Conservation (phyloP, 2,888 invertebrate species). For the Embidobia sp. region DNA sequence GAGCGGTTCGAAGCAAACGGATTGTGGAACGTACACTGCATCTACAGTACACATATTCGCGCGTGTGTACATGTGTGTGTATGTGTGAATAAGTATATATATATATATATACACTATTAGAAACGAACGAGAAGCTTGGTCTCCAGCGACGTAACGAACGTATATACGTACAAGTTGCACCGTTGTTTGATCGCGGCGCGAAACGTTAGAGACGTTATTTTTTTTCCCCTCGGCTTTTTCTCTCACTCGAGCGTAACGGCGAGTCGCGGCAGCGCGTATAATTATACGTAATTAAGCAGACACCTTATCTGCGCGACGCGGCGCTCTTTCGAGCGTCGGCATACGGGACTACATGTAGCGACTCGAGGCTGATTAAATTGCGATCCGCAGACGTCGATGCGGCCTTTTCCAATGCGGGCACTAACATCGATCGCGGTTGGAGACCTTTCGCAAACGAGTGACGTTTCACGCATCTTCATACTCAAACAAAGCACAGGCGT, state of each 20-base stretch:
- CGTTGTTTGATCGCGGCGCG: conserved; percentile 43
- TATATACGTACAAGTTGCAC: conserved; percentile 26
- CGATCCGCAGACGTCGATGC: conserved; percentile 31
- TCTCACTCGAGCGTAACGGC: conserved; percentile 32
- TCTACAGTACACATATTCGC: background rate
- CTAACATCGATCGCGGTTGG: conserved; percentile 16
- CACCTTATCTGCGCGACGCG: conserved; percentile 71
- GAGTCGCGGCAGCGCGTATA: conserved; percentile 70
- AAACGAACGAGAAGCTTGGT: conserved; percentile 36
- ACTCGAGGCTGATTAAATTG: conserved; percentile 61
- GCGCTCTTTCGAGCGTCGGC: conserved; percentile 34
- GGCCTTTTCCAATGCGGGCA: conserved; percentile 37
- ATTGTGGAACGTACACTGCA: conserved; percentile 43
- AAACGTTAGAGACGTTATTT: conserved; percentile 54
- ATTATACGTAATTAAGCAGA: conserved; percentile 78
- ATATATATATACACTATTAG: conserved; percentile 11
- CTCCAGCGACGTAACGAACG: conserved; percentile 18
- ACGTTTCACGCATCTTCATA: conserved; percentile 34
- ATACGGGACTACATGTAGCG: too few species aligned
- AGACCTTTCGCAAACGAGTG: conserved; percentile 40
- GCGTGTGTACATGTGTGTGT: background rate
- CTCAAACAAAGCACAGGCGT: conserved; percentile 12
- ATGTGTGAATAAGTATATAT: background rate
- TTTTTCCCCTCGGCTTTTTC: conserved; percentile 33
- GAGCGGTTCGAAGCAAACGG: conserved; percentile 56